These are phyloP conservation scores for Hirudo medicinalis DNA, from an alignment of 1,140 invertebrate species.

Conservation along the genomic window DNA sequence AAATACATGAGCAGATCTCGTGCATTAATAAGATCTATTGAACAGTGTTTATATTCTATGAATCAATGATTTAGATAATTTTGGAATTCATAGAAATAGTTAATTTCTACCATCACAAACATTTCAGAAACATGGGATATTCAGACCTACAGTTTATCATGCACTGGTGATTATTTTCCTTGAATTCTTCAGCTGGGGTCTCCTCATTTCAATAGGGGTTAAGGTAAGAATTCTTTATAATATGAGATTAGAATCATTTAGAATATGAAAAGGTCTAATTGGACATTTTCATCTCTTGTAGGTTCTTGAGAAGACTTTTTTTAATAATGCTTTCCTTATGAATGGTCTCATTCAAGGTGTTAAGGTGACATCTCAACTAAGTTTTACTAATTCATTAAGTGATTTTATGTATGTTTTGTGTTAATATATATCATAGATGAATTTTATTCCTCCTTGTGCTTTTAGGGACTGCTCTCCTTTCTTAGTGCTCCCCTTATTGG, in stretches of 20 bases:
- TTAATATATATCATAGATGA: not conserved
- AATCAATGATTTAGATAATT: too few species aligned
- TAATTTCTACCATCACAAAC: not conserved
- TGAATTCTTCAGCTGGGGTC: constrained; percentile 98
- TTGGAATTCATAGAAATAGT: not conserved
- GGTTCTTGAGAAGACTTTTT: constrained; percentile 90
- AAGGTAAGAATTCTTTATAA: constrained; percentile 52
- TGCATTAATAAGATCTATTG: too few species aligned
- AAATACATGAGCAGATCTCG: too few species aligned
- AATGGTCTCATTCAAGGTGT: constrained; percentile 98
- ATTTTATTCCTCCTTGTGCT: constrained; percentile 9
- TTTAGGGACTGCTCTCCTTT: constrained; percentile 87
- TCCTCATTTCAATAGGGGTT: constrained; percentile 94
- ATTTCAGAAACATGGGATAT: constrained; percentile 11
- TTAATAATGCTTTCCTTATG: constrained; percentile 96
- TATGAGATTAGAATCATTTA: not conserved
- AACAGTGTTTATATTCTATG: too few species aligned
- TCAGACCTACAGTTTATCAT: constrained; percentile 82
- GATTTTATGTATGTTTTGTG: not conserved
- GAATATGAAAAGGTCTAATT: not conserved
- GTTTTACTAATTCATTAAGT: too few species aligned
- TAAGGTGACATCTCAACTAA: constrained; percentile 45
- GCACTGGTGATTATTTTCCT: constrained; percentile 96
- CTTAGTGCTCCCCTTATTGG: constrained; percentile 90
- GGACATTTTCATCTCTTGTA: constrained; percentile 29